These are phyloP conservation scores for Notiomystis cincta DNA, from an alignment of 2,113 vertebrate genomes.

Conservation along the genomic window DNA sequence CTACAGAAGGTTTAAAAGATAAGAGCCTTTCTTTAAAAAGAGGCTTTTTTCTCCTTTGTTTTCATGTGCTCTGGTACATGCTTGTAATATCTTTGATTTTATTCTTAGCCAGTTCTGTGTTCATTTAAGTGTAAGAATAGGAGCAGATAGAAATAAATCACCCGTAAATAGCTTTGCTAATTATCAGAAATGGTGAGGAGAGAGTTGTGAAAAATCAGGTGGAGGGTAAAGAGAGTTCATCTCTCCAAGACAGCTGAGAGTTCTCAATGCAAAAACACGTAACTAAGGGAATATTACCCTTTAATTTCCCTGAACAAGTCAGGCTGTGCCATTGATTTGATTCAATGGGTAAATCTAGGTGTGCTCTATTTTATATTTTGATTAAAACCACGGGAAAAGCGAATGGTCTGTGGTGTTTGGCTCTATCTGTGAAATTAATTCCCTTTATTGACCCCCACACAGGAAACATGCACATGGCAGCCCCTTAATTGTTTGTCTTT, in stretches of 20 bases:
- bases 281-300: not conserved
- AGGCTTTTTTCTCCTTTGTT: not conserved
- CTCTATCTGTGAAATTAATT: not conserved
- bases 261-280: conserved; percentile 1
- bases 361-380: not conserved
- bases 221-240: not conserved
- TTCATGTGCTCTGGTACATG: not conserved
- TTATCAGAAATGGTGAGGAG: not conserved
- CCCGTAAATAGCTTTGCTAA: not conserved
- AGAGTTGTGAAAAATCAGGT: not conserved
- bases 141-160: conserved; percentile 1
- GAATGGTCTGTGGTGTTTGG: not conserved
- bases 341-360: not conserved
- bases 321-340: not conserved
- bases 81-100: not conserved
- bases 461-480: not conserved
- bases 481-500: not conserved
- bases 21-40: not conserved
- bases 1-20: not conserved
- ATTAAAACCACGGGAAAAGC: not conserved
- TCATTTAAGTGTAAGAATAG: not conserved
- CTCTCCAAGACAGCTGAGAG: not conserved
- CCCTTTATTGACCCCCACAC: not conserved
- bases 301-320: conserved; percentile 44
- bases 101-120: not conserved